Conservation (phyloP, 2,888 invertebrate genomes). For the Tipula vernalis region DNA sequence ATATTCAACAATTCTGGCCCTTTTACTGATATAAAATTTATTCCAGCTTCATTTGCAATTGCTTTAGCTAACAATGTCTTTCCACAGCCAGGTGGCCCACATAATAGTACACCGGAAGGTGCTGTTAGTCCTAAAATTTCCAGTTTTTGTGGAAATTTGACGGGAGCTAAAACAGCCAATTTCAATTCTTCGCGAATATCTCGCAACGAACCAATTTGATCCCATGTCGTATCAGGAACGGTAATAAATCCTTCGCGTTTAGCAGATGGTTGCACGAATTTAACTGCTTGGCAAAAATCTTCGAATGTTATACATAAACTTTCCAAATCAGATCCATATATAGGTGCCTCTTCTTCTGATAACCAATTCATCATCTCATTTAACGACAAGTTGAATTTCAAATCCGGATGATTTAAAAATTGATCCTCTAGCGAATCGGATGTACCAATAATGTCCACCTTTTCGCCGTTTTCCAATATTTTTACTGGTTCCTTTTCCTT, state of each 20-base stretch:
- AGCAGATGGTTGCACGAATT: constrained; percentile 79
- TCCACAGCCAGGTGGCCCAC: constrained; percentile 94
- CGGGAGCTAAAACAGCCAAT: constrained; percentile 83
- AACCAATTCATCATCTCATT: constrained; percentile 52
- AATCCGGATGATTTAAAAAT: background rate
- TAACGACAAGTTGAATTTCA: constrained; percentile 25
- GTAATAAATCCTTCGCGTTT: constrained; percentile 96
- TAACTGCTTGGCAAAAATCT: constrained; percentile 67
- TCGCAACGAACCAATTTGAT: constrained; percentile 84
- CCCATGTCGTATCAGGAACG: constrained; percentile 94
- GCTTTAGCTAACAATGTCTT: constrained; percentile 97
- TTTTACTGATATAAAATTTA: constrained; percentile 97
- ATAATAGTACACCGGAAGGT: constrained; percentile 83
- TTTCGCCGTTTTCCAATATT: constrained; percentile 14
- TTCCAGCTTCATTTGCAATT: constrained; percentile 95
- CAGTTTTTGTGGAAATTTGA: constrained; percentile 72
- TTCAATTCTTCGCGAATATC: constrained; percentile 83
- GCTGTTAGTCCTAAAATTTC: constrained; percentile 62
- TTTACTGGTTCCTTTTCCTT: constrained; percentile 19
- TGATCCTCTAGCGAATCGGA: background rate
- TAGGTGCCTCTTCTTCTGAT: constrained; percentile 47
- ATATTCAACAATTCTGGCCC: constrained; percentile 96
- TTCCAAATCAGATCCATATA: constrained; percentile 48
- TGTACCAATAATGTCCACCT: background rate
- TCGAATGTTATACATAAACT: constrained; percentile 55